phyloP scores from a whole-genome alignment of 2,113 vertebrate species.

The Istiophorus platypterus region DNA sequence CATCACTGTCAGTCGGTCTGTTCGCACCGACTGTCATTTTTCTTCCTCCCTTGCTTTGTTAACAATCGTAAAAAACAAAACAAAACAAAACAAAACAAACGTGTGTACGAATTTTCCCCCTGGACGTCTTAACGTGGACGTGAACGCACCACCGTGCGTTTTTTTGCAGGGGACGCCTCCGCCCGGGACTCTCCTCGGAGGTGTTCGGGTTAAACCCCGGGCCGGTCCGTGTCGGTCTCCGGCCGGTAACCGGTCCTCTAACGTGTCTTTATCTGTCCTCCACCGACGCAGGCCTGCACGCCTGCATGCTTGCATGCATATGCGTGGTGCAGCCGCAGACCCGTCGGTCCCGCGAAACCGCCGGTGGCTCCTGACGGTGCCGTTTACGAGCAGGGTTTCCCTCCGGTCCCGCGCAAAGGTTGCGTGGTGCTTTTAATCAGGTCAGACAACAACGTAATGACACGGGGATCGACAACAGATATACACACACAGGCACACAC shows the following conservation, averaged over 20 bases:
- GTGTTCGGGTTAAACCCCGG: background rate
- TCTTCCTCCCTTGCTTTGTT: background rate
- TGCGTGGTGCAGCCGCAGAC: background rate
- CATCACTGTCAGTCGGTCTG: background rate
- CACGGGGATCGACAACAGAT: no score
- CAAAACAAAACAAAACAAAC: no score
- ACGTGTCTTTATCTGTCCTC: background rate
- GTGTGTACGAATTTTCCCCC: background rate
- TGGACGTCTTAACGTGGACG: background rate
- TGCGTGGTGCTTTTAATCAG: constrained; percentile 18
- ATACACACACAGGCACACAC: background rate
- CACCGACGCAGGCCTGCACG: background rate
- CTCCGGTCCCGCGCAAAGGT: background rate
- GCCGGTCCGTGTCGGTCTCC: background rate
- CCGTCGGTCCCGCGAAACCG: no score
- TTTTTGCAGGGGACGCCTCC: no score
- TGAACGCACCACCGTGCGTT: background rate
- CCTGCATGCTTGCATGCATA: no score
- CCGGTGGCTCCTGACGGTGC: no score
- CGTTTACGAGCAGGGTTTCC: background rate
- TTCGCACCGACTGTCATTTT: background rate
- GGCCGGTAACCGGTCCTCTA: background rate
- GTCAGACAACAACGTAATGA: background rate
- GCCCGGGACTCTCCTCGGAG: no score
- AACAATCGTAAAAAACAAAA: no score